Percentiles rank a stretch among this genome's conserved stretches.
phyloP scores from a whole-genome alignment of 2,113 vertebrate species.

The Amblyopsis rosae region DNA sequence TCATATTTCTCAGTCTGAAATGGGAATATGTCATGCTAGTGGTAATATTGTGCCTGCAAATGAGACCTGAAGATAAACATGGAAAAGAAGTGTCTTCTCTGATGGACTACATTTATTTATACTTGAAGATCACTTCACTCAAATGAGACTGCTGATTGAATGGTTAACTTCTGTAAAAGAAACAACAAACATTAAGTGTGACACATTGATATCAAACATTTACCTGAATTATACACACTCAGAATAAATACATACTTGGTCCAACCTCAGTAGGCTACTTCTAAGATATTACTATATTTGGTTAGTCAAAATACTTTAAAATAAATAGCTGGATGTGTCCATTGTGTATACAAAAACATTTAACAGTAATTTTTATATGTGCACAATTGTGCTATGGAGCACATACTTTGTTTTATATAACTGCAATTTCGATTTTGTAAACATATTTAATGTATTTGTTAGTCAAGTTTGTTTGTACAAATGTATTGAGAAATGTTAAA shows the following conservation, averaged over 20 bases:
- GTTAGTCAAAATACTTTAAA: slow-evolving; percentile 1
- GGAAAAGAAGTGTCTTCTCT: no score
- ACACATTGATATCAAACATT: background rate
- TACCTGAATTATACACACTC: background rate
- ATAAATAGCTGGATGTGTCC: background rate
- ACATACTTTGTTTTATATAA: slow-evolving; percentile 50
- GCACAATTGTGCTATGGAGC: slow-evolving; percentile 13
- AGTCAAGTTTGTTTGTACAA: slow-evolving; percentile 45
- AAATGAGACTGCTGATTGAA: background rate
- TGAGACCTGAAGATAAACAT: background rate
- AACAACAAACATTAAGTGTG: background rate
- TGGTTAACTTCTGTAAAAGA: background rate
- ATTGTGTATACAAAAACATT: background rate
- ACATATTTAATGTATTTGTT: slow-evolving; percentile 53
- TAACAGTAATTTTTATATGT: slow-evolving; percentile 23
- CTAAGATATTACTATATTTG: slow-evolving; percentile 18
- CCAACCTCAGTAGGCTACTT: background rate
- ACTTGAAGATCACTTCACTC: no score
- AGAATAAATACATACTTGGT: background rate
- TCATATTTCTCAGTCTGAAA: background rate
- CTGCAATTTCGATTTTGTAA: slow-evolving; percentile 29
- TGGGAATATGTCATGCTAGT: background rate
- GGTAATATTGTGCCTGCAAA: background rate
- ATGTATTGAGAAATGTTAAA: slow-evolving; percentile 42
- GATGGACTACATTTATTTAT: no score